phyloP scores from a whole-genome alignment of 2,113 vertebrate genomes.

The Cricetomys ansorgei region DNA sequence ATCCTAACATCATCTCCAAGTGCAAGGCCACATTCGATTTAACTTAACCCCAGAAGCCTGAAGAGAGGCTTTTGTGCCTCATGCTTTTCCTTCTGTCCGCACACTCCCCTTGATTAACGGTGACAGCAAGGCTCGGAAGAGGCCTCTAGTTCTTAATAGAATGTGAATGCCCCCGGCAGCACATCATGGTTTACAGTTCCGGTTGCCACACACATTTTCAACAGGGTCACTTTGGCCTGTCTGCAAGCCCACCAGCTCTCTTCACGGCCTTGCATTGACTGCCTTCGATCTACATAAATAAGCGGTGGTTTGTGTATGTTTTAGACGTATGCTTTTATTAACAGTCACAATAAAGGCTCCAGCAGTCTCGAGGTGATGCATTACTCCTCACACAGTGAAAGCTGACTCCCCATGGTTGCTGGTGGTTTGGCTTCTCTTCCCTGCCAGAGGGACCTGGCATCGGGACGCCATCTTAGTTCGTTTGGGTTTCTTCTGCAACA shows the following conservation, averaged over 20 bases:
- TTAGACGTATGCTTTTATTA: neutral
- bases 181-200: slow-evolving; percentile 8
- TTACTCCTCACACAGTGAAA: neutral
- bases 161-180: slow-evolving; percentile 31
- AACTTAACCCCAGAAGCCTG: neutral
- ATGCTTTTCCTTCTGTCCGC: slow-evolving; percentile 7
- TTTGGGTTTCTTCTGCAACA: neutral
- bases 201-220: slow-evolving; percentile 5
- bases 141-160: slow-evolving; percentile 33
- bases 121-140: slow-evolving; percentile 46
- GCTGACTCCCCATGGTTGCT: no score
- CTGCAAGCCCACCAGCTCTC: neutral
- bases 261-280: neutral
- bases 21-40: neutral
- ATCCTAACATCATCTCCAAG: neutral
- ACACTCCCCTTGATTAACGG: slow-evolving; percentile 52
- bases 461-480: neutral
- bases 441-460: neutral
- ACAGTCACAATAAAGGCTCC: neutral
- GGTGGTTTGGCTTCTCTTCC: neutral
- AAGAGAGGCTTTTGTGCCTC: neutral
- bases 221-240: neutral
- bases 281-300: neutral
- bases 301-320: neutral
- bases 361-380: neutral